Evolutionary conservation across 2,113 vertebrate species (phyloP).

Genomic region (Indicator indicator): DNA sequence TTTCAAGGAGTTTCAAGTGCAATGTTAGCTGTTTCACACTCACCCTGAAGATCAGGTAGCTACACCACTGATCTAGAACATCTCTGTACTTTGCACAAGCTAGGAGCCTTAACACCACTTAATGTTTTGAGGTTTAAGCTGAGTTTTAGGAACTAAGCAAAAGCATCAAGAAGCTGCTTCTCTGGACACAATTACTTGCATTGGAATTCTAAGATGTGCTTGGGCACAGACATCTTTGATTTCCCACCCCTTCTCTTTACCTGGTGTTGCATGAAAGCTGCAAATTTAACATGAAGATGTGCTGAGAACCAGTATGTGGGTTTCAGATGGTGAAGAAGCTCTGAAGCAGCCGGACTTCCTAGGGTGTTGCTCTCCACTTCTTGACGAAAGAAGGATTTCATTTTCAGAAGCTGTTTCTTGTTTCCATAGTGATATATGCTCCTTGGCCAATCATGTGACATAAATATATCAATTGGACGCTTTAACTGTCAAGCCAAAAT

Average conservation of each 20-base stretch:
- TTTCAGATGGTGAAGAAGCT: slow-evolving; percentile 90
- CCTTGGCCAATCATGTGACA: slow-evolving; percentile 97
- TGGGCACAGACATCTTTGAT: not conserved
- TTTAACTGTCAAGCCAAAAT: slow-evolving; percentile 80
- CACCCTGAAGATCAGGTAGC: not conserved
- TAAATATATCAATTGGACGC: slow-evolving; percentile 90
- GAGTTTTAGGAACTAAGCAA: not conserved
- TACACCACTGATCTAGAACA: not conserved
- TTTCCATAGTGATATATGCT: slow-evolving; percentile 94
- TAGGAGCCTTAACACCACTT: not conserved
- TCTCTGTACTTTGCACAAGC: not conserved
- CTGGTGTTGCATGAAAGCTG: slow-evolving; percentile 92
- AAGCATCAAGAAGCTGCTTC: not conserved
- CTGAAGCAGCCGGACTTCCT: slow-evolving; percentile 92
- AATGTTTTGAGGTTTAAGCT: not conserved
- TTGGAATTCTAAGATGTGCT: not conserved
- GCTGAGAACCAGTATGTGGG: slow-evolving; percentile 97
- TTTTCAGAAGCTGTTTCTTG: slow-evolving; percentile 86
- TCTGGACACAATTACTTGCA: not conserved
- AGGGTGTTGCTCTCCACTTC: slow-evolving; percentile 92
- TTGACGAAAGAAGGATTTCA: slow-evolving; percentile 91
- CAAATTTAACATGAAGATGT: slow-evolving; percentile 97
- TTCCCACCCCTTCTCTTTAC: slow-evolving; percentile 65
- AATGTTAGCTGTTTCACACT: not conserved
- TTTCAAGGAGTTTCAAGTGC: not conserved